phyloP scores from a whole-genome alignment of 2,113 vertebrate genomes.

The Vanacampus margaritifer region DNA sequence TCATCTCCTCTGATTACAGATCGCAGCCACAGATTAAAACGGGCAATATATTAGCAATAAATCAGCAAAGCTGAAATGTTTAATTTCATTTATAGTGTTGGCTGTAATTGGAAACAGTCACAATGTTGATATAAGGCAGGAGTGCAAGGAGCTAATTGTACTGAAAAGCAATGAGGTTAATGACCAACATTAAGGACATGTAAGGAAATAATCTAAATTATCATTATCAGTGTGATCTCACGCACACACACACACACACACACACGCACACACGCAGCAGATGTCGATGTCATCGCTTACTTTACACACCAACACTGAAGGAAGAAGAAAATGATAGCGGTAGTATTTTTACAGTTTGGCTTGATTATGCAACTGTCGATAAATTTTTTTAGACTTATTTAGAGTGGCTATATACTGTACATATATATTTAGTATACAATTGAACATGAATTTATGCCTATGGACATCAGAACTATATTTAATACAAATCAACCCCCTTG shows the following conservation, averaged over 20 bases:
- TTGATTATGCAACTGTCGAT: no score
- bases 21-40: constrained; percentile 47
- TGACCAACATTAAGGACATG: constrained; percentile 22
- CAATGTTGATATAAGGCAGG: constrained; percentile 47
- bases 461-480: no score
- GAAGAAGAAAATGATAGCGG: no score
- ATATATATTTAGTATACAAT: no score
- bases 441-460: no score
- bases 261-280: background rate
- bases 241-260: background rate
- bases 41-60: constrained; percentile 54
- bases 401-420: no score
- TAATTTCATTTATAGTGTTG: constrained; percentile 44
- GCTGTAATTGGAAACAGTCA: constrained; percentile 64
- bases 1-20: constrained; percentile 51
- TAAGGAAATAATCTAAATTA: constrained; percentile 50
- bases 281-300: background rate
- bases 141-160: constrained; percentile 42
- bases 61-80: constrained; percentile 57
- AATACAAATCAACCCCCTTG: no score
- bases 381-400: no score
- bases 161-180: constrained; percentile 41
- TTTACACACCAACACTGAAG: background rate
- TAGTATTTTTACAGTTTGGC: no score
- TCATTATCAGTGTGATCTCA: background rate